These are phyloP conservation scores for Rhinolophus sinicus DNA, from an alignment of 2,113 vertebrate genomes.

Conservation along the genomic window DNA sequence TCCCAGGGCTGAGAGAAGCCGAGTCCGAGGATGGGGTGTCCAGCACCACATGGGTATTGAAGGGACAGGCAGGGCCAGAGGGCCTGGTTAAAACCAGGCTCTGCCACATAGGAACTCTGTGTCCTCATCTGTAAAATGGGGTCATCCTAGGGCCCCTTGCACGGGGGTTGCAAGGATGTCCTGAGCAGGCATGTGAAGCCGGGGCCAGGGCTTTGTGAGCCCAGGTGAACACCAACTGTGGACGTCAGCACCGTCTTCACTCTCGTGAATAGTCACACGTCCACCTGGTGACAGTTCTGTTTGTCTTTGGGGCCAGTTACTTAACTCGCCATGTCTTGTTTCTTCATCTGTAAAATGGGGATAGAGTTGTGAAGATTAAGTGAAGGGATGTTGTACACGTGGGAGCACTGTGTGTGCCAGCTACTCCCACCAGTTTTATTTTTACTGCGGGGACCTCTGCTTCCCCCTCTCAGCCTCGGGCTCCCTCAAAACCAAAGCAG, in stretches of 20 bases:
- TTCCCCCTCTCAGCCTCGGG: neutral
- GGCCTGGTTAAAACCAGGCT: neutral
- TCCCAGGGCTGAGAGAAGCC: neutral
- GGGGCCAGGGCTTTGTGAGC: neutral
- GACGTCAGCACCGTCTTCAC: fast-evolving
- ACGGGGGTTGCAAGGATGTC: neutral
- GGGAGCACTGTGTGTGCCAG: fast-evolving
- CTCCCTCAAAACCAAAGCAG: no score
- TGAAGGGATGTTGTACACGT: fast-evolving
- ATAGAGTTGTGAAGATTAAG: neutral
- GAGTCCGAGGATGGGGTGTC: fast-evolving
- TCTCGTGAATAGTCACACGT: fast-evolving
- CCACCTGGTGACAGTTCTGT: fast-evolving
- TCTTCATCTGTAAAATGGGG: neutral
- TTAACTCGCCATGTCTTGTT: neutral
- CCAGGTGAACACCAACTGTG: fast-evolving
- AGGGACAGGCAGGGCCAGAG: no score
- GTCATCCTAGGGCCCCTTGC: fast-evolving
- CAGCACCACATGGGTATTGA: fast-evolving
- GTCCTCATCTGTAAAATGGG: neutral
- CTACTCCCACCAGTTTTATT: fast-evolving
- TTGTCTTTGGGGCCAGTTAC: no score
- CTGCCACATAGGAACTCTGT: neutral
- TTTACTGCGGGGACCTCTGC: fast-evolving
- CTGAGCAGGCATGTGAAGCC: no score